Evolutionary conservation across 2,113 vertebrate genomes (phyloP), one percentile per base, ranked within the genome.

Genomic region (Struthidea cinerea): DNA sequence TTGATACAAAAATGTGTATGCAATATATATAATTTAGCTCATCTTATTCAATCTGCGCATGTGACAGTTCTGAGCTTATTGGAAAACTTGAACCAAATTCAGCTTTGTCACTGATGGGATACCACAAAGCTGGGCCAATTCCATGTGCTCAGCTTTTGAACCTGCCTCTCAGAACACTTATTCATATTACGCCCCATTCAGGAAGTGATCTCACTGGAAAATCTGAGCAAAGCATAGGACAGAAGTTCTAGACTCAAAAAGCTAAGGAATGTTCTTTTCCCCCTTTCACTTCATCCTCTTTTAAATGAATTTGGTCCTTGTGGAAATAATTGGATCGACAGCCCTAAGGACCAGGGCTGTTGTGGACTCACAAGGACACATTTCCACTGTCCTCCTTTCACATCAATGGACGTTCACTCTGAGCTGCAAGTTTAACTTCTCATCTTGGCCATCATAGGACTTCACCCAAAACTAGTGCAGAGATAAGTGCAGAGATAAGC

Each of bases 191-290:
- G 11, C 52, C 41, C 65, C 27, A 28, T 56, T 90, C 89, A 96
- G 95, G 93, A 96, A 93, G 83, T 94, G 94, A 95, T 88, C 89
- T 95, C 88, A 85, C 68, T 92, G 95, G 96, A 96, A 97, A 96
- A 78, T 75, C 75, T 96, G 95, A 97, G 87, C 73, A 91, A 96
- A 89, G 14, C 44, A 75, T 39, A 82, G 64, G 76, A 82, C 83
- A 88, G 82, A 91, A 87, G 55, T 90, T 90, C 46, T 87, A 93
- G 68, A 73, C 82, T 88, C 86, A 96, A 77, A 95, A 96, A 94
- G 32, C 56, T 75, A 49, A 94, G 93, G 84, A 95, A 94, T 94
- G 61, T 73, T 87, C 90, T 83, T 77, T 26, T 4, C 5, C 3
- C n/a, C 27, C 27, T 6, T 13, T 3, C 26, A n/a, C 32, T 61